Percentiles rank a stretch among this genome's conserved stretches.
phyloP scores from a whole-genome alignment of 2,797 vertebrate species.

The Lutra lutra region DNA sequence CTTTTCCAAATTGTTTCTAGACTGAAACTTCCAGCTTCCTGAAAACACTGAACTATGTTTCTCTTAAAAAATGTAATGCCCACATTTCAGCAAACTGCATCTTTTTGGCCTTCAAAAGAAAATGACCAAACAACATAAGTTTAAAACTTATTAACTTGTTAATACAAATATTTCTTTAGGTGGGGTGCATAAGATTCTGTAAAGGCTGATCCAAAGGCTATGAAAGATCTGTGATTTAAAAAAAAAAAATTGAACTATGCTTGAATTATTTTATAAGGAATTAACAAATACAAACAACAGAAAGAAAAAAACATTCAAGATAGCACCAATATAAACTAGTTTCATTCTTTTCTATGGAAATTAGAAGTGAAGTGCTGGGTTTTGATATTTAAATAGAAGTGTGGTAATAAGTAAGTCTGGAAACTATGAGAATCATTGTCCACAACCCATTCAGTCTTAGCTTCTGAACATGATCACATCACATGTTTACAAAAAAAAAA shows the following conservation, averaged over 20 bases:
- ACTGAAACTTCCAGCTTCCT: neutral
- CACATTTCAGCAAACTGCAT: neutral
- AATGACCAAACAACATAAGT: neutral
- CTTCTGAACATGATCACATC: neutral
- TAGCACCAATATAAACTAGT: neutral
- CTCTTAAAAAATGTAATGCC: neutral
- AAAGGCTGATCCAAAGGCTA: neutral
- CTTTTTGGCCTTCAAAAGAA: neutral
- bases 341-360: neutral
- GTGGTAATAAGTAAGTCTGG: neutral
- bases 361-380: neutral
- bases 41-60: neutral
- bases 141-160: neutral
- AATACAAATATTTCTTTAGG: neutral
- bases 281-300: neutral
- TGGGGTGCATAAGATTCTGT: neutral
- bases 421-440: conserved; percentile 44
- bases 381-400: conserved; percentile 16
- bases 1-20: neutral
- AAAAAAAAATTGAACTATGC: neutral
- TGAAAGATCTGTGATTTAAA: neutral
- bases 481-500: conserved; percentile 51
- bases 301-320: conserved; percentile 15
- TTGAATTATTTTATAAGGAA: neutral
- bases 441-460: neutral